These are phyloP conservation scores for Cynopterus brachyotis DNA, from an alignment of 2,113 vertebrate genomes.

Conservation along the genomic window DNA sequence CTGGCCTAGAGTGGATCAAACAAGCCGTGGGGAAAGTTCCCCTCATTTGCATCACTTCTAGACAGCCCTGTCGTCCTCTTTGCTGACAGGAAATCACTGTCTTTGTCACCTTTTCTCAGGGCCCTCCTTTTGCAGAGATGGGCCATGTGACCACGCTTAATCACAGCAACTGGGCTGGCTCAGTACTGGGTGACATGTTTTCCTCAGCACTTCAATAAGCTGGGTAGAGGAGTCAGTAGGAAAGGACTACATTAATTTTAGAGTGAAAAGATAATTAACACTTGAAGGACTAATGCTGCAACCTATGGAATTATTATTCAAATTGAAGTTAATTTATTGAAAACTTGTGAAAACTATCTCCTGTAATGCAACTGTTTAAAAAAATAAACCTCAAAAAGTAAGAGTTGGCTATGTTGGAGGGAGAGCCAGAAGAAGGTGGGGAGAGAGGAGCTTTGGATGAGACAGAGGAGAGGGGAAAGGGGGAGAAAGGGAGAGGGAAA, in stretches of 20 bases:
- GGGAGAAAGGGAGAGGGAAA: background rate
- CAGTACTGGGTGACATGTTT: constrained; percentile 87
- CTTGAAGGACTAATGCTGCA: constrained; percentile 83
- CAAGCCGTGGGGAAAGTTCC: constrained; percentile 87
- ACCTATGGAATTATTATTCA: constrained; percentile 86
- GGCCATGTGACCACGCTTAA: constrained; percentile 90
- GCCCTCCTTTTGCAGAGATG: constrained; percentile 89
- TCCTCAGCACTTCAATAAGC: constrained; percentile 85
- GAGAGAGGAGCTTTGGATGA: background rate
- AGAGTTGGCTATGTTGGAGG: background rate
- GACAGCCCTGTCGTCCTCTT: constrained; percentile 89
- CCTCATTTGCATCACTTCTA: constrained; percentile 92
- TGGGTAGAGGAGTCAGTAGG: constrained; percentile 84
- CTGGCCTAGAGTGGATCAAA: constrained; percentile 87
- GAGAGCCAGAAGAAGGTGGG: constrained; percentile 7
- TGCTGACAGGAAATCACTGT: constrained; percentile 92
- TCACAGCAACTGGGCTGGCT: constrained; percentile 88
- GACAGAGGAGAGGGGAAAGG: background rate
- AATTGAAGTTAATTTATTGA: constrained; percentile 84
- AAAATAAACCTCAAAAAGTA: constrained; percentile 71
- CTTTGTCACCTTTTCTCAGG: constrained; percentile 91
- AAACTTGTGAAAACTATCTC: constrained; percentile 77
- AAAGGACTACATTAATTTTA: constrained; percentile 88
- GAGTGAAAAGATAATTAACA: constrained; percentile 88
- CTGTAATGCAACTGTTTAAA: constrained; percentile 67